Percentiles rank a stretch among this genome's conserved stretches.
Evolutionary conservation across 2,888 invertebrate species (phyloP).

Genomic region (Caenorhabditis afra): DNA sequence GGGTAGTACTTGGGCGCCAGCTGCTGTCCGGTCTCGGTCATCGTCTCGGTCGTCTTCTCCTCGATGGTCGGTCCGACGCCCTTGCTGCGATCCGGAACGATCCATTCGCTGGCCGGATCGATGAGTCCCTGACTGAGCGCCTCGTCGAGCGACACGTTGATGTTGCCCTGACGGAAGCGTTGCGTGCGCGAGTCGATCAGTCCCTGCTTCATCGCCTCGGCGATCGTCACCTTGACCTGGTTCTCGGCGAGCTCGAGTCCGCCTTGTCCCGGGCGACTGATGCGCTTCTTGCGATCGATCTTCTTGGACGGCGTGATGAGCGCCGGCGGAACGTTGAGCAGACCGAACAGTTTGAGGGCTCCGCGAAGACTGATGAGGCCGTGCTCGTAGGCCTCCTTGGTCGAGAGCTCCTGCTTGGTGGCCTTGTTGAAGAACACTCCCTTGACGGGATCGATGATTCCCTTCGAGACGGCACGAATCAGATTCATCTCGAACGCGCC

Average conservation of each 20-base stretch:
- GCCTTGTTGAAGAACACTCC: slow-evolving; percentile 83
- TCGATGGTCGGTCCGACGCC: slow-evolving; percentile 80
- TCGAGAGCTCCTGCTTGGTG: slow-evolving; percentile 86
- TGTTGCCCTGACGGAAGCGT: slow-evolving; percentile 83
- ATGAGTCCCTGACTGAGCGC: slow-evolving; percentile 81
- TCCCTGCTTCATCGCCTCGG: slow-evolving; percentile 88
- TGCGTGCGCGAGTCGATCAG: slow-evolving; percentile 85
- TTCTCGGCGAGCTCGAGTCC: slow-evolving; percentile 68
- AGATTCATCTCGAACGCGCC: slow-evolving; percentile 86
- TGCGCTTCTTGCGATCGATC: slow-evolving; percentile 89
- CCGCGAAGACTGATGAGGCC: slow-evolving; percentile 91
- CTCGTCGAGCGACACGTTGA: slow-evolving; percentile 82
- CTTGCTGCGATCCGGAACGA: slow-evolving; percentile 75
- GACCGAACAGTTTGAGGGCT: slow-evolving; percentile 89
- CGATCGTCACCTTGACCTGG: slow-evolving; percentile 86
- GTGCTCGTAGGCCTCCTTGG: slow-evolving; percentile 88
- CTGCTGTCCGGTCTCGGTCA: slow-evolving; percentile 80
- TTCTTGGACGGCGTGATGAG: slow-evolving; percentile 84
- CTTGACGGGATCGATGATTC: slow-evolving; percentile 90
- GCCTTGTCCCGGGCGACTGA: slow-evolving; percentile 85
- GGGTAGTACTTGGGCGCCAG: slow-evolving; percentile 79
- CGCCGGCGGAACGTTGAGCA: slow-evolving; percentile 86
- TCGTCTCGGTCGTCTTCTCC: slow-evolving; percentile 79
- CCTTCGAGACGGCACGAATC: slow-evolving; percentile 90
- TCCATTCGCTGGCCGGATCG: slow-evolving; percentile 80